Evolutionary conservation across 2,888 invertebrate species (phyloP), one percentile per base, ranked within the genome.

Genomic region (Perizoma flavofasciatum): DNA sequence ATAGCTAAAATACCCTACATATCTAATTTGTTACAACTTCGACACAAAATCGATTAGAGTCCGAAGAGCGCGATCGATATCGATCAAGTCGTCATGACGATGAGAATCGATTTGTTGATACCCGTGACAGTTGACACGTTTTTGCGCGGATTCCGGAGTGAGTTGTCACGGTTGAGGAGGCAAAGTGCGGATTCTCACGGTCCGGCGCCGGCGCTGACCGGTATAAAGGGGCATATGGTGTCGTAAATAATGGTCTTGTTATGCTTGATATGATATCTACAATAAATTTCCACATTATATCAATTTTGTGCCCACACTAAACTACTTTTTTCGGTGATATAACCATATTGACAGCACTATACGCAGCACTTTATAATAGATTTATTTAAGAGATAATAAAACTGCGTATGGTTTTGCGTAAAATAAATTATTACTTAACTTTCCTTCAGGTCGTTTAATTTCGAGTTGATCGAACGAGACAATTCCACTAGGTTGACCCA

Each of bases 31-130:
- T 68, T 55, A 70, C 70, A 66, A 64, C 54, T 54, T 61, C 52
- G 58, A 65, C 56, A 55, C 50, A 57, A 66, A 70, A 70, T 70
- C 68, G 70, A 69, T 69, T 69, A 65, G 49, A 62, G 56, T 65
- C 53, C 65, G 66, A 67, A 65, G 49, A 62, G 56, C 66, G 55
- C 65, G 66, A 68, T 68, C 60, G 62, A 55, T 63, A 65, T 57
- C 65, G 69, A 69, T 69, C 66, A 61, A 76, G 78, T 80, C 78
- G 81, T 82, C 79, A 82, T 76, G 75, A 79, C 76, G 74, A 74
- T 77, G 79, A 78, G 81, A 89, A 89, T 89, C 85, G 84, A 88
- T 88, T 88, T 79, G 72, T 72, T 75, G 79, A 83, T 80, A 82
- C 79, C 85, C 87, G 83, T 85, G 83, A 81, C 57, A 54, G 45